Evolutionary conservation across 2,797 vertebrate species (phyloP), one percentile per base, ranked within the genome.

Genomic region (Mionectes olivaceus): DNA sequence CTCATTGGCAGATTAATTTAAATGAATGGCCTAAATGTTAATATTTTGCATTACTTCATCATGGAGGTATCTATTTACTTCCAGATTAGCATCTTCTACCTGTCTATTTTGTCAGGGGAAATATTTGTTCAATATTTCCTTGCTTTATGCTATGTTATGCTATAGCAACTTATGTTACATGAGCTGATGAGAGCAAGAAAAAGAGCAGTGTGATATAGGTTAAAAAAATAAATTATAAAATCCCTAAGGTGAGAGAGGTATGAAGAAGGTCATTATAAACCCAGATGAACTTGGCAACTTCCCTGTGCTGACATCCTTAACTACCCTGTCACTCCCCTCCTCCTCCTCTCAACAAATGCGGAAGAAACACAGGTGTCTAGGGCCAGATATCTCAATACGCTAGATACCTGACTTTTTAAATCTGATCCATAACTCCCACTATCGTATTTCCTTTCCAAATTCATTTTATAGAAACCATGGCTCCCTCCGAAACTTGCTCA

Each of bases 1-100:
- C 94, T 95, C 96, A 93, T 65, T 76, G 82, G 76, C 91, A 96
- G 84, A 96, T 96, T 91, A 92, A 81, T 97, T 97, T 97, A 97
- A 97, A 97, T 94, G 86, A 95, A 97, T 89, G 83, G 83, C 73
- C 86, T 92, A 78, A 97, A 53, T 94, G 25, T 55, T 92, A 94
- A 89, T 84, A 65, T 93, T 97, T 96, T 91, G 33, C 83, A 95
- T 88, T 64, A 83, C 44, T 92, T 92, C 82, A 67, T 93, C 76
- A 82, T 50, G 39, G 50, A 95, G 19, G 37, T 64, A 67, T 68
- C 79, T 89, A 79, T 92, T 93, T 90, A 76, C 60, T 91, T 37
- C 39, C 43, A 77, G 67, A 91, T 90, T 81, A 75, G 25, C 46
- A 93, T 61, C 39, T 88, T 95, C 79, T 80, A 89, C 87, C 83